Evolutionary conservation across 2,113 vertebrate genomes (phyloP), one percentile per base, ranked within the genome.

Genomic region (Collichthys lucidus): DNA sequence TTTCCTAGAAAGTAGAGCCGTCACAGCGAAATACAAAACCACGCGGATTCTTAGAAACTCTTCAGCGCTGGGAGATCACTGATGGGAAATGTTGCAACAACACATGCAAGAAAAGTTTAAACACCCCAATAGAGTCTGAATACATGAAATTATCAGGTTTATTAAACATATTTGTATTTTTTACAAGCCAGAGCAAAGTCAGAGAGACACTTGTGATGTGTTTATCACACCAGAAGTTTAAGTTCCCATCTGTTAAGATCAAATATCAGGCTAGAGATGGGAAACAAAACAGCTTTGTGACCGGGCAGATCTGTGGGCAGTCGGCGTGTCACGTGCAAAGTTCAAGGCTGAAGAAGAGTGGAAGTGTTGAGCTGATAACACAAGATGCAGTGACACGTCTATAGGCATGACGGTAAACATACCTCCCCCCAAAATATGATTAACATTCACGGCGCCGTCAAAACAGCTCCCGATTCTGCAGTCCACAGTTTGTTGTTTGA

Each of bases 301-400:
- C 52, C 42, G 60, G 22, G 24, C 3, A 4, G 3, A 29, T 56
- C 11, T 61, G 61, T 16, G 29, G 71, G 78, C 52, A 24, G 9
- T 31, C 4, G 31, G 11, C 40, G 26, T 17, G 20, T 6, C 69
- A 55, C 2, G 85, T 66, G 69, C 75, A 83, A 85, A 84, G 90
- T 84, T 89, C 92, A 94, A 90, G 90, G 92, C 79, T 60, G 42
- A 68, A 46, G 31, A 46, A 42, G 44, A 81, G 64, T 2, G 15
- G 67, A 87, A 79, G 74, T 57, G 74, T 57, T 9, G 15, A 80
- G 60, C 55, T 68, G 74, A 89, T 86, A 77, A 81, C 52, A 40
- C 2, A 84, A 85, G 42, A 74, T 50, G 56, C 49, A 44, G 16
- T 47, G 26, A 47, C 29, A n/a, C 31, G 14, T 72, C 60, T 12